Percentiles rank a stretch among this genome's conserved stretches.
Conservation (phyloP, 2,113 vertebrate species). For the Rattus rattus region DNA sequence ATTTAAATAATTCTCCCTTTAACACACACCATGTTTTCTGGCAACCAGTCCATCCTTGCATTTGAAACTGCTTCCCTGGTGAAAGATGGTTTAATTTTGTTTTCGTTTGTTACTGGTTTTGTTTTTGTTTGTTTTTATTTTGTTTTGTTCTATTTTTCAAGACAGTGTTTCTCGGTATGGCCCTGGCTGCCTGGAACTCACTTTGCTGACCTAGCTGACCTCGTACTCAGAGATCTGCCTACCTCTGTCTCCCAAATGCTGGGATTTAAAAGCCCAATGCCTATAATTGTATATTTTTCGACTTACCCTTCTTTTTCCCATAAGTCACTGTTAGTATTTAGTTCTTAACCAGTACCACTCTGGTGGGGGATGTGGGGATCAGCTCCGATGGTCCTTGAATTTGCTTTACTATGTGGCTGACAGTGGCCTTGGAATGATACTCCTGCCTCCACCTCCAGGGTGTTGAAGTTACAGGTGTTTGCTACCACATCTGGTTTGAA, state of each 20-base stretch:
- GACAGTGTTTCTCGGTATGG: too few species aligned
- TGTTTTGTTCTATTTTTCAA: too few species aligned
- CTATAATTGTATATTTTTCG: not conserved
- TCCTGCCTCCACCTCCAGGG: not conserved
- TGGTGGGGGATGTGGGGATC: not conserved
- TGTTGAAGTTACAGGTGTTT: not conserved
- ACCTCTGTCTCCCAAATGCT: too few species aligned
- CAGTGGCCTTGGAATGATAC: not conserved
- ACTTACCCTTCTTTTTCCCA: slow-evolving; percentile 33
- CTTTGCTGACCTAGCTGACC: too few species aligned
- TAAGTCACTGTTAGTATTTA: not conserved
- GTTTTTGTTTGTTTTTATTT: too few species aligned
- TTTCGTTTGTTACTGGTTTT: too few species aligned
- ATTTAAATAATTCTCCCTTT: not conserved
- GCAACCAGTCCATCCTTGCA: not conserved
- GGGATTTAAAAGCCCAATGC: too few species aligned
- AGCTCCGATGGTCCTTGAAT: not conserved
- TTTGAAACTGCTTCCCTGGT: slow-evolving; percentile 17
- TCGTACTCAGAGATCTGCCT: too few species aligned
- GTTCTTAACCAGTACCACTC: not conserved
- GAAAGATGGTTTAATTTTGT: not conserved
- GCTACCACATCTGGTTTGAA: not conserved
- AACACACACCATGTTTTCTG: not conserved
- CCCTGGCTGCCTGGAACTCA: too few species aligned
- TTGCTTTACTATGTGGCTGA: not conserved